Evolutionary conservation across 1,140 invertebrate genomes (phyloP).

Genomic region (Oscheius sp.): DNA sequence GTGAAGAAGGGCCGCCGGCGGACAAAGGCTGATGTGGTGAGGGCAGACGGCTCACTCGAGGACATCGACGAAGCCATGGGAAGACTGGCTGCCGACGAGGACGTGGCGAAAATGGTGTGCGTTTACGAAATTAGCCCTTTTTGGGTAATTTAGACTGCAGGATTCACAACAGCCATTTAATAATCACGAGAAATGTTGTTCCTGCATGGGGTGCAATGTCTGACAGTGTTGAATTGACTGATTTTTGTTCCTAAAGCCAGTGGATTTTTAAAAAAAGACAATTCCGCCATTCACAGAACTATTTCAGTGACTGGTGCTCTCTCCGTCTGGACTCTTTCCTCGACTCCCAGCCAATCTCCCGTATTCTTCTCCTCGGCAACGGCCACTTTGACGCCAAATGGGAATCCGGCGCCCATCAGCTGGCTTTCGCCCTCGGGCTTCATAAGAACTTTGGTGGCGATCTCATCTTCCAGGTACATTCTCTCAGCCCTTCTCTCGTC

Average conservation of each 20-base stretch:
- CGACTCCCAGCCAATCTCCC: neutral
- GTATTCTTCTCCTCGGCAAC: constrained; percentile 18
- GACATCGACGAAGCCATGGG: constrained; percentile 1
- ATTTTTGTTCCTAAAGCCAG: no score
- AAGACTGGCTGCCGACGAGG: neutral
- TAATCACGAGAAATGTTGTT: neutral
- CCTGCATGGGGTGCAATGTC: no score
- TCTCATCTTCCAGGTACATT: neutral
- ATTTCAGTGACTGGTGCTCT: constrained; percentile 12
- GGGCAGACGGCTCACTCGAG: neutral
- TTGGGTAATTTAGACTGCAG: neutral
- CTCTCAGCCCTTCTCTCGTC: no score
- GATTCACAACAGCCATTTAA: neutral
- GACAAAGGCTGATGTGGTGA: neutral
- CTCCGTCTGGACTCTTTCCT: neutral
- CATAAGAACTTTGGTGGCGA: neutral
- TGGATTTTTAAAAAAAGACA: no score
- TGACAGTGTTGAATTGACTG: no score
- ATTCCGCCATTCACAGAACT: no score
- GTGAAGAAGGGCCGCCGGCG: constrained; percentile 1
- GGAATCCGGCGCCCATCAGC: constrained; percentile 21
- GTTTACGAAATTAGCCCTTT: neutral
- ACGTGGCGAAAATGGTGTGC: neutral
- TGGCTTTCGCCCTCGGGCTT: constrained; percentile 9
- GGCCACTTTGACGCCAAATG: constrained; percentile 16